Base-by-base conservation (phyloP, 2,113 vertebrate genomes). In the Indicator maculatus region DNA sequence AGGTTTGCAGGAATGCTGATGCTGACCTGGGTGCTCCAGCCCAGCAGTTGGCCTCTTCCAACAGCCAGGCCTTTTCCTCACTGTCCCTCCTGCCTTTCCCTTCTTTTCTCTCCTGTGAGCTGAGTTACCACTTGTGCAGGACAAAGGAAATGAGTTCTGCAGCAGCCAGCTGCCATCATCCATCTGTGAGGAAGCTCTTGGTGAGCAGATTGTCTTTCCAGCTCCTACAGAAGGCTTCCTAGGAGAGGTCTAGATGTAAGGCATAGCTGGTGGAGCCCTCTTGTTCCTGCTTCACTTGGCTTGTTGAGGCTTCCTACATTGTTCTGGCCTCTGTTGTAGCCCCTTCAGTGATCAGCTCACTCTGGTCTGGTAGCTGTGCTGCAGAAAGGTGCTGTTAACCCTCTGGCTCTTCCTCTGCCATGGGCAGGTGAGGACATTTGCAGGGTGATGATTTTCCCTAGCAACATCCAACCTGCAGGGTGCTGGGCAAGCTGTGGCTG, bases 11-110 rank as follows among this genome's bases (percentile, higher is more conserved):
- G 86, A 95, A 87, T 91, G 82, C 56, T 88, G 95, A 89, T 93
- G 93, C 95, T 95, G 85, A 93, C 95, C 89, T 95, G 83, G 89
- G 86, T 80, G 88, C 95, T 93, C 82, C 93, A 89, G 61, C 65
- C 72, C 76, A 44, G 58, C 82, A 85, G 55, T 89, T 84, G 92
- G 45, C 66, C 87, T 89, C 2, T 73, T 95, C 71, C 85, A 84
- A 84, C 58, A 61, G 87, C 88, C 64, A 91, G 16, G 38, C 31
- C 21, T 87, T 91, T 89, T 84, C 63, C 56, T 81, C 89, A 60
- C 53, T 16, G 77, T 20, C 23, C 24, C 11, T 72, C n/a, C 44
- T 61, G 24, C 3, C 23, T n/a, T 52, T 21, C 50, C 26, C 30
- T 52, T 21, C 52, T 60, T 38, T 18, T 5, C 30, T 23, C 76